Base-by-base conservation (phyloP, 2,797 vertebrate genomes). In the Neosilurus mollespiculum region DNA sequence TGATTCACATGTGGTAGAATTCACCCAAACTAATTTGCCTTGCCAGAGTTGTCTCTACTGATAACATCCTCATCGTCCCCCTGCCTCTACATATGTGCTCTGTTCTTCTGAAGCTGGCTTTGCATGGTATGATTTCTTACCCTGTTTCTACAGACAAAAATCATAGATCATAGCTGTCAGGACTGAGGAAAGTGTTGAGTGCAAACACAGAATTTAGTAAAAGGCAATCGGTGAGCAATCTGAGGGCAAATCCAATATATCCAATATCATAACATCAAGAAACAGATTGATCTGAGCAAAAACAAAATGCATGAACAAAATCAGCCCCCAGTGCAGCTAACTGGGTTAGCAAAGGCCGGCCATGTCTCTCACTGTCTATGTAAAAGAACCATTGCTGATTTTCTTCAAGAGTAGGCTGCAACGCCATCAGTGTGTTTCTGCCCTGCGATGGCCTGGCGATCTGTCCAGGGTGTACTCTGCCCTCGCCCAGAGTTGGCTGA, bases 1-100 rank as follows among this genome's bases (percentile, higher is more conserved):
- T 56, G 26, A 58, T 26, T 59, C 58, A 3, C 15, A 51, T 20
- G 43, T 20, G 9, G 30, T 2, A 76, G 56, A 59, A 37, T 51
- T 58, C 72, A 56, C 24, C 30, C 34, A 59, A 59, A 61, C 59
- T 64, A 65, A 78, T 53, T 65, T 64, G 61, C n/a, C n/a, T 78
- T 65, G 61, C 61, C 34, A 51, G 37, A 49, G 56, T 24, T 26
- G 76, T 20, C 15, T 65, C 61, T 26, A 30, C n/a, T 53, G 61
- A 78, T 51, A 51, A 64, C n/a, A 26, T 49, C n/a, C 14, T 53
- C 37, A 49, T 64, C 76, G 11, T 78, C 49, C 34, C 22, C 58
- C 22, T 61, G 56, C 56, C 56, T 59, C 5, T 43, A 43, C 43
- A 43, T 4, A 30, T n/a, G 5, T 9, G 10, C 30, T 43, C 30